Base-by-base conservation (phyloP, 2,888 invertebrate genomes). In the Lochmaea crataegi region DNA sequence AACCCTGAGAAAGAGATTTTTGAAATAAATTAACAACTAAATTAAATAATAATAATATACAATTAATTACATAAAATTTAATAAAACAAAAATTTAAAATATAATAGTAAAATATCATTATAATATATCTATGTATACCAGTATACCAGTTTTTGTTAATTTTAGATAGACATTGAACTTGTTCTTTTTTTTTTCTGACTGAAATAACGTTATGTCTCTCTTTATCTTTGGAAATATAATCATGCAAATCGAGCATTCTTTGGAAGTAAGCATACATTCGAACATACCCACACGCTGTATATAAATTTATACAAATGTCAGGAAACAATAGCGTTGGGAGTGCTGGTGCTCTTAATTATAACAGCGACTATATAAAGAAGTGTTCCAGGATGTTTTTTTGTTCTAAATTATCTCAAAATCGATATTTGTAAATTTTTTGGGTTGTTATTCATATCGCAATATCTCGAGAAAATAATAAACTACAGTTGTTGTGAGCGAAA, bases 211-310 rank as follows among this genome's bases (percentile, higher is more conserved):
- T 51, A 51, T 60, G 58, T 60, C 58, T 68, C 14, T 42, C 5
- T 58, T 48, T 68, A 68, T 48, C n/a, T 58, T 68, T 68, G 16
- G 18, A 66, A 48, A 58, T 14, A 68, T 63, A 42, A 41, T 63
- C 42, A 68, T 26, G 58, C 48, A 68, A 63, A 63, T 68, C 16
- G n/a, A 41, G 57, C 65, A 56, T 65, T 65, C 65, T 18, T 48
- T 60, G 14, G 38, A 60, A 60, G 58, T 60, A 16, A 32, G 58
- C 6, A 60, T 60, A 60, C 32, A n/a, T 16, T 38, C 12, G 32
- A 26, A 58, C 12, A 11, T 58, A 26, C 26, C 58, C 26, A 58
- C 58, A 58, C n/a, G 12, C 14, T 26, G 58, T 60, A 9, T 60
- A 60, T 32, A 26, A 58, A 7, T 58, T 22, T 57, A 11, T 57